Base-by-base conservation (phyloP, 2,888 invertebrate species). In the Galerucella pusilla region DNA sequence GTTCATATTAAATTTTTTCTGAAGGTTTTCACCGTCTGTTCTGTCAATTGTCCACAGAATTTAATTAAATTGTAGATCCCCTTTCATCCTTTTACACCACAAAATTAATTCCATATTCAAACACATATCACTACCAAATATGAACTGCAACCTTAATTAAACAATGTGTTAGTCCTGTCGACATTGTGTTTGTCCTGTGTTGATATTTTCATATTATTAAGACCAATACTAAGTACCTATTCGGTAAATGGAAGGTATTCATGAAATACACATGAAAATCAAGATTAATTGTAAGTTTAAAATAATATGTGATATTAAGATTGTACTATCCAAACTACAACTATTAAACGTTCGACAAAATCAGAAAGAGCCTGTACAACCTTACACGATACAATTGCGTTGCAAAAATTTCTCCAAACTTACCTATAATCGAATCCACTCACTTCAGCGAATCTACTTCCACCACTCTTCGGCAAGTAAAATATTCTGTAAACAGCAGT, bases 141-240 rank as follows among this genome's bases (percentile, higher is more conserved):
- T 63, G 35, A 71, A 68, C 75, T 68, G 66, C 75, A 57, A 67
- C 68, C 61, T 75, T 75, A 71, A 75, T 75, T 75, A 68, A 75
- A 75, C 64, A 61, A 54, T 54, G 67, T 52, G 49, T 14, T 61
- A 25, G 28, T 61, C 61, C 67, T 52, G 35, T 35, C 28, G 12
- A 2, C 25, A 5, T 35, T 28, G 7, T 54, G 54, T 16, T 49
- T 14, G 14, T 14, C 49, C 11, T 49, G 14, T 49, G 49, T 14
- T 5, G 14, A 12, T 12, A 49, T 49, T 49, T 49, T 12, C 14
- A 49, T 14, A 49, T 2, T 14, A 49, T 14, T 49, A 49, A 11
- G 49, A 12, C 14, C 14, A 49, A 49, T 49, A 49, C 12, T 5
- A 12, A 5, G 49, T 49, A 46, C 11, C 46, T 46, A 12, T 12